These are phyloP conservation scores for Buathra laborator DNA, from an alignment of 2,888 invertebrate species.

Conservation along the genomic window DNA sequence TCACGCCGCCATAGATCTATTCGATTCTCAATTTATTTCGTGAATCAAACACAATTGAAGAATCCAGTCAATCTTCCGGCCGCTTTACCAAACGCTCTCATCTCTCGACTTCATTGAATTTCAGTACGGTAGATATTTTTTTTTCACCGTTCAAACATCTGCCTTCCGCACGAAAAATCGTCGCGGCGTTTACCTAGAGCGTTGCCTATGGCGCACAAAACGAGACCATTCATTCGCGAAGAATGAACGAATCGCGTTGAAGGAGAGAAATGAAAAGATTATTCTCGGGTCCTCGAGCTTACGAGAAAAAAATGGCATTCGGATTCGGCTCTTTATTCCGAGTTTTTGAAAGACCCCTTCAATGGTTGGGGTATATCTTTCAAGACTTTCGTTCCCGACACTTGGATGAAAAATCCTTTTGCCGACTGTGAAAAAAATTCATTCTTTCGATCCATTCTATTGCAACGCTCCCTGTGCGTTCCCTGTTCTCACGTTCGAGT, in stretches of 20 bases:
- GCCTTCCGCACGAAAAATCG: slow-evolving; percentile 27
- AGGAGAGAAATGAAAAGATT: slow-evolving; percentile 45
- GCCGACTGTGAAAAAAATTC: slow-evolving; percentile 14
- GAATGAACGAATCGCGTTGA: slow-evolving; percentile 42
- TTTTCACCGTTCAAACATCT: slow-evolving; percentile 50
- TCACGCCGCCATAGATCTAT: background rate
- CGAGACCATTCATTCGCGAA: slow-evolving; percentile 57
- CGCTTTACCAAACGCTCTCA: background rate
- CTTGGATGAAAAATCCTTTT: slow-evolving; percentile 30
- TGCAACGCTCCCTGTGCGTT: background rate
- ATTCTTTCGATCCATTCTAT: background rate
- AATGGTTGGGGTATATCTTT: background rate
- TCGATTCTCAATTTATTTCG: slow-evolving; percentile 40
- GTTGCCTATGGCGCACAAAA: slow-evolving; percentile 43
- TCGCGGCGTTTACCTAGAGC: background rate
- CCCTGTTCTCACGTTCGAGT: background rate
- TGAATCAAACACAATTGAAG: slow-evolving; percentile 23
- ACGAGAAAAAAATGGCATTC: background rate
- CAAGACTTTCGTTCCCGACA: background rate
- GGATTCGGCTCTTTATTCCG: slow-evolving; percentile 33
- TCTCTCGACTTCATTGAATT: slow-evolving; percentile 45
- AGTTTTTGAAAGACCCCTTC: slow-evolving; percentile 9
- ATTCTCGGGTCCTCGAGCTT: slow-evolving; percentile 16
- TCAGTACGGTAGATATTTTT: background rate
- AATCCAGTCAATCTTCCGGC: slow-evolving; percentile 27